Base-by-base conservation (phyloP, 1,140 invertebrate genomes). In the Rhagoletis pomonella region DNA sequence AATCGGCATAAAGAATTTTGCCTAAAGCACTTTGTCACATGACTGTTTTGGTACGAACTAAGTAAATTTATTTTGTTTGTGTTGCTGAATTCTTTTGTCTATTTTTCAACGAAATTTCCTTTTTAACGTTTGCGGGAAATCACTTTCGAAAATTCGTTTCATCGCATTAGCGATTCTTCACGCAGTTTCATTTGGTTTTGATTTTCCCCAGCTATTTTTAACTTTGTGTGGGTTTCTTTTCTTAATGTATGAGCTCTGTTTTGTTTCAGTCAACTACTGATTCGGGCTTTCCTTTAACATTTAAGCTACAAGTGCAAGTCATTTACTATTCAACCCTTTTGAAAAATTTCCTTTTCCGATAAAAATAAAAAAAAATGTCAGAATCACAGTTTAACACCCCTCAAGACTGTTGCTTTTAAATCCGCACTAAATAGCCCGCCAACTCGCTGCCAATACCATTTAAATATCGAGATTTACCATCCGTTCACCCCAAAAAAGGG, bases 371-470 rank as follows among this genome's bases (percentile, higher is more conserved):
- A n/a, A 47, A 47, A 73, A 47, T 19, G 50, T 5, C 4, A 81
- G n/a, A 81, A 81, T 55, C n/a, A 81, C 47, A 55, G 12, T 81
- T 58, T 10, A 55, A 81, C 73, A 29, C 50, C 6, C 73, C 29
- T 55, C 9, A 14, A 5, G 73, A 81, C 50, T 81, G 73, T 81
- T 81, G 73, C 50, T 55, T 81, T 81, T 19, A 44, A 73, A n/a
- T 73, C 9, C 55, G 17, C 50, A 47, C 12, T 17, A 81, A 81
- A 81, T 55, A 4, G 47, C 44, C 42, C 39, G 3, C 67, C 10
- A 73, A 67, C 67, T 10, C 67, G 42, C 39, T 44, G 47, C 47
- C 17, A 50, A 55, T 55, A 42, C 42, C 73, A 81, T 81, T 81
- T n/a, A 81, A 55, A 19, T 55, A n/a, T 50, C 17, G 47, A 6